Evolutionary conservation across 2,888 invertebrate species (phyloP), one percentile per base, ranked within the genome.

Genomic region (Hydroisotoma schaefferi): DNA sequence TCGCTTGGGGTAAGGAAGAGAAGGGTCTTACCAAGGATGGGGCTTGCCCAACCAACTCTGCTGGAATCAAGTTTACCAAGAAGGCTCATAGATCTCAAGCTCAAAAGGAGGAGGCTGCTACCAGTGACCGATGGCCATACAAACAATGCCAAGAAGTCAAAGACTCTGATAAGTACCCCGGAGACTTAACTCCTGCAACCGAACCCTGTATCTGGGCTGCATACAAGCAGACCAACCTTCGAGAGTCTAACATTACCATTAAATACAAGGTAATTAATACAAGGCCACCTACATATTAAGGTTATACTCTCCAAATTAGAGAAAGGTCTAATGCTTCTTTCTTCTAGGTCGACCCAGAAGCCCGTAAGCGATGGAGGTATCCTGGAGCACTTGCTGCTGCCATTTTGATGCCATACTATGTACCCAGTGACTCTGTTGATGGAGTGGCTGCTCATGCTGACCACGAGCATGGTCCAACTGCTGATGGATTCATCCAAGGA

Each of bases 181-280:
- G 71, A 59, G 27, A 48, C 6, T 26, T 66, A 2, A 61, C 62
- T 44, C 69, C 71, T 29, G 65, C 68, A 20, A 69, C 68, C 47
- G 66, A 67, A 54, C 65, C 65, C n/a, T 71, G 71, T 48, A 43
- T 68, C 54, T 61, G 64, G 63, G 69, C 71, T 44, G 71, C 71
- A 38, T 63, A 64, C 61, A 63, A 69, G 63, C 71, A 71, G 53
- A 71, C 71, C 55, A 67, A 63, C 29, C 64, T 71, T 22, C 67
- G 69, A 43, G 68, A 71, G 59, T 61, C 71, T 37, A 71, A 71
- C 56, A 60, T 71, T 56, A 71, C 71, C 59, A 64, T 71, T 61
- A 68, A 67, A 55, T 71, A 71, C 69, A 67, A 67, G 61, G n/a
- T n/a, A n/a, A n/a, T n/a, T n/a, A n/a, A n/a, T n/a, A n/a, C n/a